Conservation (phyloP, 2,888 invertebrate species). For the Sarcophaga carnaria region DNA sequence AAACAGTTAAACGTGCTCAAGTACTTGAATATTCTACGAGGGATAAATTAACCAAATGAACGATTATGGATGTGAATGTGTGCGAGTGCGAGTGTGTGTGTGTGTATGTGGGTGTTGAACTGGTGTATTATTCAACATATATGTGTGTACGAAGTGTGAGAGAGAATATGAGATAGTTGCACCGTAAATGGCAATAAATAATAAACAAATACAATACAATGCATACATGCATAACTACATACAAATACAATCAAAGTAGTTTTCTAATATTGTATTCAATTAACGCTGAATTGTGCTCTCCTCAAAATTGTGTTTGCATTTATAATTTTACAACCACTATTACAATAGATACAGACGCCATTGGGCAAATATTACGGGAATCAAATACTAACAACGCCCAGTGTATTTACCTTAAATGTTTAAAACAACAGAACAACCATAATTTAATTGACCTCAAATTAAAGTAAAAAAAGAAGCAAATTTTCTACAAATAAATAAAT, state of each 20-base stretch:
- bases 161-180: constrained; percentile 13
- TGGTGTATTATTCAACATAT: no score
- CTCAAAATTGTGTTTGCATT: neutral
- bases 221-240: neutral
- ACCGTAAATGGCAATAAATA: constrained; percentile 8
- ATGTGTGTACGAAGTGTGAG: no score
- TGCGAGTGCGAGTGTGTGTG: constrained; percentile 20
- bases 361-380: neutral
- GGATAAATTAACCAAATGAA: constrained; percentile 32
- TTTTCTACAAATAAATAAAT: neutral
- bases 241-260: neutral
- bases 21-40: constrained; percentile 10
- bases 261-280: neutral
- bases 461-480: neutral
- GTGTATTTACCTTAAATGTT: neutral
- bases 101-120: neutral
- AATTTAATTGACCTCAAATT: neutral
- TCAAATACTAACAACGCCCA: no score
- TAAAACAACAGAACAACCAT: neutral
- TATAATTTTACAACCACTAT: constrained; percentile 2
- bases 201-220: constrained; percentile 1
- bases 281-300: constrained; percentile 39
- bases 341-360: constrained; percentile 10
- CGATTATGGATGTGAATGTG: constrained; percentile 16
- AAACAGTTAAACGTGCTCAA: constrained; percentile 36